Percentiles rank a stretch among this genome's conserved stretches.
phyloP scores from a whole-genome alignment of 64 coral and sea anemone genomes.

The Hydrozoanthus tunicans region DNA sequence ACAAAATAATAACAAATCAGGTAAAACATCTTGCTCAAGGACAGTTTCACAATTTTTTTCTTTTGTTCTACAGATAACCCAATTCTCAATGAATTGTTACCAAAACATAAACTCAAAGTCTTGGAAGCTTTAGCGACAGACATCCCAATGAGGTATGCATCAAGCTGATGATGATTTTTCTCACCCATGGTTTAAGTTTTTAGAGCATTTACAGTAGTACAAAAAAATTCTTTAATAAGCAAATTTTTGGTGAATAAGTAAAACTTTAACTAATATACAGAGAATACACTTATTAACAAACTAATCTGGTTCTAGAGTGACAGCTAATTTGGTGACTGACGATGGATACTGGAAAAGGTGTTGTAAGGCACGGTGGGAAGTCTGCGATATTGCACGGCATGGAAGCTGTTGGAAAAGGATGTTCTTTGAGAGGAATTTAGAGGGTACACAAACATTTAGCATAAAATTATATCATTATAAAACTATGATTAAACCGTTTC shows the following conservation, averaged over 20 bases:
- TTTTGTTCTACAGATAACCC: slow-evolving; percentile 74
- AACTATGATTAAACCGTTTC: too few species aligned
- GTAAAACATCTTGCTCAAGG: background rate
- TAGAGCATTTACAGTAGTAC: too few species aligned
- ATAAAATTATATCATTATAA: too few species aligned
- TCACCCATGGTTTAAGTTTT: too few species aligned
- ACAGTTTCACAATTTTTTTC: background rate
- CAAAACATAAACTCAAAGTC: slow-evolving; percentile 97
- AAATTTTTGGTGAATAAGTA: too few species aligned
- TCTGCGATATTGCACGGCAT: slow-evolving; percentile 91
- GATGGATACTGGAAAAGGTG: slow-evolving; percentile 98
- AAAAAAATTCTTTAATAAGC: too few species aligned
- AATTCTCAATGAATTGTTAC: slow-evolving; percentile 87
- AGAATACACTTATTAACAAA: too few species aligned
- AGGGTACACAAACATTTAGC: slow-evolving; percentile 42
- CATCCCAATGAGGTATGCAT: slow-evolving; percentile 93
- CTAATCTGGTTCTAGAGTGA: slow-evolving; percentile 68
- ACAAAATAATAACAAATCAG: too few species aligned
- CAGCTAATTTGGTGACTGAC: slow-evolving; percentile 90
- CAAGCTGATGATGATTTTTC: too few species aligned
- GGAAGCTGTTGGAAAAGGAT: slow-evolving; percentile 99
- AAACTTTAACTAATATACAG: too few species aligned
- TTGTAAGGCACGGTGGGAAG: slow-evolving; percentile 96
- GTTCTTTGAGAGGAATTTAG: slow-evolving; percentile 99
- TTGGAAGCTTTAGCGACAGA: slow-evolving; percentile 87